Evolutionary conservation across 1,140 invertebrate genomes (phyloP), one percentile per base, ranked within the genome.

Genomic region (Elysia chlorotica): DNA sequence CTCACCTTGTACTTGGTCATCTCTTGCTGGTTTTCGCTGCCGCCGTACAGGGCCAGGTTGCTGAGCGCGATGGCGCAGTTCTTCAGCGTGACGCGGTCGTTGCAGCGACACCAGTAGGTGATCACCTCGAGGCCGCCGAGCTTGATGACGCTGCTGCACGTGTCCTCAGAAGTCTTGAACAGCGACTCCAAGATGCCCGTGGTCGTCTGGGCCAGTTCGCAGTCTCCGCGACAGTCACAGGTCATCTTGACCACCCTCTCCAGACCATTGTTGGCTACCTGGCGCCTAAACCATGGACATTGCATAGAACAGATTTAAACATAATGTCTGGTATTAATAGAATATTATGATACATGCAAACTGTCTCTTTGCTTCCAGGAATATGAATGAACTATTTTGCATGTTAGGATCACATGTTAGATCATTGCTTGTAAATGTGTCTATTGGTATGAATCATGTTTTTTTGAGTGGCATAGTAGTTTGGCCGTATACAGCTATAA

Each of bases 61-160:
- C 96, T 96, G 19, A 99, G 87, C 0, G 97, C 97, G 35, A 95
- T 93, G 21, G 97, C 97, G 86, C 97, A 99, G 87, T 99, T 96
- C 38, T 97, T 89, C 71, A 98, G 88, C 0, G 95, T 98, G 85
- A 83, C 77, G 37, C 86, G 91, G 81, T 99, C 98, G 79, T 93
- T 95, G 82, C 95, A 93, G 79, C 97, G 91, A 84, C 97, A 99
- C 88, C 99, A 96, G 77, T 96, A 95, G 59, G 99, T 88, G 17
- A 99, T 93, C 5, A 96, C 93, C 68, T 90, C 89, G 30, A 91
- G 80, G 21, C 89, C 89, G 19, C 88, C 89, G 36, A 87, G 81
- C 53, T 88, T 81, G 57, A 91, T 89, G 1, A 90, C 77, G 48
- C 77, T 74, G n/a, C 78, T 65, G 85, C 96, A 98, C 0, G 97